These are phyloP conservation scores for Drosophila chauvacae DNA, from an alignment of 1,140 invertebrate species.

Conservation along the genomic window DNA sequence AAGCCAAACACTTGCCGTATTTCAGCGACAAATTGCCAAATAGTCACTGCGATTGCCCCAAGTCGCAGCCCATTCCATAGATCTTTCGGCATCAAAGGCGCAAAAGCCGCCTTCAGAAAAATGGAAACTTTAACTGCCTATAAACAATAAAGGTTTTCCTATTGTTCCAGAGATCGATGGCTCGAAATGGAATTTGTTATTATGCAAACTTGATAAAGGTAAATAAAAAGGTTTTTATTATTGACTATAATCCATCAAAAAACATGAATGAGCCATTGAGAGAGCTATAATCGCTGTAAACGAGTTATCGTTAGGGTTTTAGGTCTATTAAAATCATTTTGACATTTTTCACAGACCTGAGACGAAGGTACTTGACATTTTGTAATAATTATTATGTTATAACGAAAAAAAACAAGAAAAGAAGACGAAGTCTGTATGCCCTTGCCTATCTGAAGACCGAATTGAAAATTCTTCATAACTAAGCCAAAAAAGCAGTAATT, in stretches of 20 bases:
- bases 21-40: constrained; percentile 78
- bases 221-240: constrained; percentile 22
- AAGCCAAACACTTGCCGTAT: constrained; percentile 52
- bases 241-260: constrained; percentile 34
- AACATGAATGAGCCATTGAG: constrained; percentile 26
- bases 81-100: constrained; percentile 41
- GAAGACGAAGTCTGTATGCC: not conserved
- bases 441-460: too few species aligned
- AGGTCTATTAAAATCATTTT: constrained; percentile 18
- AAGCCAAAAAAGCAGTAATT: not conserved
- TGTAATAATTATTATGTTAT: constrained; percentile 1
- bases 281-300: constrained; percentile 6
- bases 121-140: constrained; percentile 20
- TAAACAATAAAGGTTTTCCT: constrained; percentile 39
- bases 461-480: not conserved
- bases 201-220: constrained; percentile 21
- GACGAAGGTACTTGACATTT: not conserved
- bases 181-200: constrained; percentile 11
- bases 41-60: constrained; percentile 47
- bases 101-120: constrained; percentile 21
- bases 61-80: constrained; percentile 35
- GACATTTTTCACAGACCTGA: constrained; percentile 8
- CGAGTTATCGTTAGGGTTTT: constrained; percentile 2
- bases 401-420: not conserved
- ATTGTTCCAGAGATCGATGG: constrained; percentile 44